phyloP scores from a whole-genome alignment of 2,113 vertebrate species.

The Tringa solitaria region DNA sequence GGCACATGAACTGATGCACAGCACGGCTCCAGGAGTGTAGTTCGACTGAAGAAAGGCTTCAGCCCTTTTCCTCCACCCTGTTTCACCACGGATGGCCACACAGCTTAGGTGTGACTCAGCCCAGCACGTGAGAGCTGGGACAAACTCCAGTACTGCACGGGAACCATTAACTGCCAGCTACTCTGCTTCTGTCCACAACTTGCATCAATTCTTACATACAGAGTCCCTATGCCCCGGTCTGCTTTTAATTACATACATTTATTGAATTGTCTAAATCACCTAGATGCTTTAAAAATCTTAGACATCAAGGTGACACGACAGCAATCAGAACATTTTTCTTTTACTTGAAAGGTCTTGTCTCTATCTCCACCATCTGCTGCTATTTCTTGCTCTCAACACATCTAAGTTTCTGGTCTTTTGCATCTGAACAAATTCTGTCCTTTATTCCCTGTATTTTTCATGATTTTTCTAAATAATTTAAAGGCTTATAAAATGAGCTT shows the following conservation, averaged over 20 bases:
- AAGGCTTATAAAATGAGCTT: not conserved
- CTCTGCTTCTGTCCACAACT: not conserved
- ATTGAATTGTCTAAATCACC: not conserved
- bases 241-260: not conserved
- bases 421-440: not conserved
- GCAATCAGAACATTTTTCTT: not conserved
- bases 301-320: not conserved
- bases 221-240: not conserved
- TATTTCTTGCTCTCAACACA: not conserved
- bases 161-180: not conserved
- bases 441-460: not conserved
- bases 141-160: not conserved
- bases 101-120: not conserved
- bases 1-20: not conserved
- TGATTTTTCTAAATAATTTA: not conserved
- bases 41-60: not conserved
- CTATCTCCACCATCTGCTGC: not conserved
- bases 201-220: not conserved
- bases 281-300: not conserved
- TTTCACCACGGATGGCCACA: accelerated
- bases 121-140: not conserved
- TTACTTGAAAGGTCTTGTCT: not conserved
- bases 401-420: not conserved
- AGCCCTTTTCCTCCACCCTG: not conserved
- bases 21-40: accelerated